phyloP scores from a whole-genome alignment of 2,797 vertebrate genomes.

The Chelon auratus region DNA sequence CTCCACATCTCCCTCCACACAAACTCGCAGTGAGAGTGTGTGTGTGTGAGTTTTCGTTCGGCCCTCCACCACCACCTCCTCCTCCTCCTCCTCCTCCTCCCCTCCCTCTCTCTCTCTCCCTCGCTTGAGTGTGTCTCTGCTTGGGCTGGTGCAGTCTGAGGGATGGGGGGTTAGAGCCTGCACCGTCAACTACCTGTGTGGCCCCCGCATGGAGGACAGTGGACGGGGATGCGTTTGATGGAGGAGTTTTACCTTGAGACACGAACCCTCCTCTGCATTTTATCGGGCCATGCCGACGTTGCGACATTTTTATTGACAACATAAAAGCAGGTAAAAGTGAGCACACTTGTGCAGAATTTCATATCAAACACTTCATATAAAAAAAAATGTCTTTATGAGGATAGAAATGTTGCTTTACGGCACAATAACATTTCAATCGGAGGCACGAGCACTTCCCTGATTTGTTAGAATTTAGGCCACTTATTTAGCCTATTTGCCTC shows the following conservation, averaged over 20 bases:
- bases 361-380: not conserved
- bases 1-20: not conserved
- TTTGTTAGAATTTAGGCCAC: slow-evolving; percentile 32
- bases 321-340: slow-evolving; percentile 67
- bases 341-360: slow-evolving; percentile 14
- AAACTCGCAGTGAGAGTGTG: slow-evolving; percentile 61
- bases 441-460: not conserved
- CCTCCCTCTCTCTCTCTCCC: slow-evolving; percentile 30
- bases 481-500: slow-evolving; percentile 19
- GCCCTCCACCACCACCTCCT: slow-evolving; percentile 43
- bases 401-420: slow-evolving; percentile 12
- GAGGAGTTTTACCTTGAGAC: slow-evolving; percentile 52
- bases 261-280: slow-evolving; percentile 60
- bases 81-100: slow-evolving; percentile 27
- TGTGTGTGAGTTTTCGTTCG: slow-evolving; percentile 59
- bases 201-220: slow-evolving; percentile 85
- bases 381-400: not conserved
- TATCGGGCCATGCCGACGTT: slow-evolving; percentile 70
- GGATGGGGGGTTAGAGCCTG: slow-evolving; percentile 85
- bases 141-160: slow-evolving; percentile 73
- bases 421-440: not conserved
- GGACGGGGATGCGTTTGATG: slow-evolving; percentile 81
- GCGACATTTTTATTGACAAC: slow-evolving; percentile 69
- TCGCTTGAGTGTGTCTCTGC: slow-evolving; percentile 65
- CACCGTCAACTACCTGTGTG: slow-evolving; percentile 94